Base-by-base conservation (phyloP, 2,888 invertebrate genomes). In the Drosophila tripunctata region DNA sequence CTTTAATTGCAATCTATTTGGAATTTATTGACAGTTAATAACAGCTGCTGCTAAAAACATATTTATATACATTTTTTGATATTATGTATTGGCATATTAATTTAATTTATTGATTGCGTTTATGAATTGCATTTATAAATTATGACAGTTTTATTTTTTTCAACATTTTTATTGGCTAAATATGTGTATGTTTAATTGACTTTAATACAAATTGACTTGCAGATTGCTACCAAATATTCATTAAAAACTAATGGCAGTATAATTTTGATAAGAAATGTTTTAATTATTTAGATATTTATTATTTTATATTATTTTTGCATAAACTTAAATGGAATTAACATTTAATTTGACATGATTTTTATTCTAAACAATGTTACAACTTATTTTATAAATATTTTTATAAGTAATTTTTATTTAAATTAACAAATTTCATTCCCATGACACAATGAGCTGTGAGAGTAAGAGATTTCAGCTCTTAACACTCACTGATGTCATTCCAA, bases 1-100 rank as follows among this genome's bases (percentile, higher is more conserved):
- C 65, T 80, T 87, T 66, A 84, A 82, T 76, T 83, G 68, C 69
- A 64, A 74, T 74, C 69, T 68, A 83, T 88, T 83, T 70, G 68
- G n/a, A 88, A 71, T 69, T 67, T 79, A 85, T 72, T 67, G 67
- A 45, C 69, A 83, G 64, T 79, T 69, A 65, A 40, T 48, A 56
- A 62, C 66, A 56, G 57, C 48, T 40, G 54, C 67, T 40, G 62
- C n/a, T n/a, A 19, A 27, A 45, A 1, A 8, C 2, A 2, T 3
- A 27, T 10, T 27, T 27, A 14, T 21, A 36, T 33, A 40, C n/a
- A n/a, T n/a, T n/a, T n/a, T 35, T 21, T 43, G 15, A 30, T 54
- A 48, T 56, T 27, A 12, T 51, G 41, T 48, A 27, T 45, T 8
- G 10, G n/a, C 17, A 21, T 24, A 33, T 31, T 43, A 41, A 43